These are phyloP conservation scores for Limnephilus rhombicus DNA, from an alignment of 2,888 invertebrate species.

Conservation along the genomic window DNA sequence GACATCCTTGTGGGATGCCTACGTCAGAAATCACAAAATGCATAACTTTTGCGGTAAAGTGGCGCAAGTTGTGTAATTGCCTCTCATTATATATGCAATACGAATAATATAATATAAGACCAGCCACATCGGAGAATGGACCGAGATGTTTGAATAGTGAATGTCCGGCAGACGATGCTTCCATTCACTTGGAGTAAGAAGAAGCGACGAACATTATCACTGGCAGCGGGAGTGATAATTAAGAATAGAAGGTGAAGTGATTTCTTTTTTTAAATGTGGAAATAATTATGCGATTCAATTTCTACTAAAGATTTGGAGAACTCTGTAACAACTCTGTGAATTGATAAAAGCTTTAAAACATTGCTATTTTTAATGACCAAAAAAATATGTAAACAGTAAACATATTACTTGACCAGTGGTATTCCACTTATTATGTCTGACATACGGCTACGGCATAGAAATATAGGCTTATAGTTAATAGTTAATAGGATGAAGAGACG, in stretches of 20 bases:
- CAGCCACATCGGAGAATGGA: neutral
- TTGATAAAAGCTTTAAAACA: neutral
- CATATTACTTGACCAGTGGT: too few species aligned
- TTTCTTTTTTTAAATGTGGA: neutral
- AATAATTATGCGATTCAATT: neutral
- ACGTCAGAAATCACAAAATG: neutral
- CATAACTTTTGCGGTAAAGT: neutral
- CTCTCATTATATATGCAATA: neutral
- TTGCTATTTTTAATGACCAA: too few species aligned
- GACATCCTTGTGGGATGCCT: neutral
- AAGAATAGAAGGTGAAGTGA: conserved; percentile 28
- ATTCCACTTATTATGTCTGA: too few species aligned
- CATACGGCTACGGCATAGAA: too few species aligned
- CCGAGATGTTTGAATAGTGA: conserved; percentile 10
- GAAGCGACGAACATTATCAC: conserved; percentile 4
- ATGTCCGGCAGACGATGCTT: neutral
- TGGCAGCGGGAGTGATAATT: neutral
- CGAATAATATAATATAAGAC: neutral
- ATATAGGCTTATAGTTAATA: too few species aligned
- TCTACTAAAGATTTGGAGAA: neutral
- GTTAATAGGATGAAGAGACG: too few species aligned
- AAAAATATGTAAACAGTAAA: too few species aligned
- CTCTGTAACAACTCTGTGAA: neutral
- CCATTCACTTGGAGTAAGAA: neutral
- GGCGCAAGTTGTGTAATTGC: neutral